Percentiles rank a stretch among this genome's conserved stretches.
Evolutionary conservation across 2,888 invertebrate species (phyloP).

Genomic region (Lochmaea capreae): DNA sequence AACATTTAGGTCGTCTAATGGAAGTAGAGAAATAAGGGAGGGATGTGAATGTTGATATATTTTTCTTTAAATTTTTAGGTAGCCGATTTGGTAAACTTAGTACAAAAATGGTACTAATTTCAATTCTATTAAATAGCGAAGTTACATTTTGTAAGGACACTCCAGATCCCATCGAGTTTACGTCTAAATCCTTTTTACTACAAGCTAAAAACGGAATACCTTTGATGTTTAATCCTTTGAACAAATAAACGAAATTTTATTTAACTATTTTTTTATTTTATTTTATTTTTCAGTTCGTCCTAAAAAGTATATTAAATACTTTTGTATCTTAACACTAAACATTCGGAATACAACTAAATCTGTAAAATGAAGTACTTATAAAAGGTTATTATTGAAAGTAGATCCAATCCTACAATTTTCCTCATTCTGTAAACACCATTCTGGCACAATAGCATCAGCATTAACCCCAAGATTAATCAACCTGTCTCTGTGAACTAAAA

Average conservation of each 20-base stretch:
- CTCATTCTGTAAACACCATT: constrained; percentile 89
- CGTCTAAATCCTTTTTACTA: constrained; percentile 30
- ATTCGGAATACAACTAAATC: too few relatives aligned
- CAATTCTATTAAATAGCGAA: constrained; percentile 47
- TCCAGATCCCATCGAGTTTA: constrained; percentile 48
- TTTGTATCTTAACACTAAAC: too few relatives aligned
- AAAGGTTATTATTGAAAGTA: constrained; percentile 43
- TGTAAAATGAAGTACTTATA: too few relatives aligned
- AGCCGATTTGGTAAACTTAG: constrained; percentile 49
- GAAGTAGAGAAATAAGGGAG: too few relatives aligned
- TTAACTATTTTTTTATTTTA: too few relatives aligned
- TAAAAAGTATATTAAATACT: too few relatives aligned
- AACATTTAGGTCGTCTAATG: too few relatives aligned
- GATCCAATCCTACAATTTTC: constrained; percentile 71
- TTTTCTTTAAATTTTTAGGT: constrained; percentile 43
- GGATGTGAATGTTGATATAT: not conserved
- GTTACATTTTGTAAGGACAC: constrained; percentile 46
- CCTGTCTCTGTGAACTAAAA: constrained; percentile 76
- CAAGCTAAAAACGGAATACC: too few relatives aligned
- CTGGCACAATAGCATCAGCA: constrained; percentile 83
- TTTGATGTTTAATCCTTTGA: too few relatives aligned
- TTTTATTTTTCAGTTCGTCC: too few relatives aligned
- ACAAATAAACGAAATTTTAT: too few relatives aligned
- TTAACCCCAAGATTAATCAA: constrained; percentile 75
- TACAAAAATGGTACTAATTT: constrained; percentile 46